These are phyloP conservation scores for Sesamia inferens DNA, from an alignment of 2,888 invertebrate species.

Conservation along the genomic window DNA sequence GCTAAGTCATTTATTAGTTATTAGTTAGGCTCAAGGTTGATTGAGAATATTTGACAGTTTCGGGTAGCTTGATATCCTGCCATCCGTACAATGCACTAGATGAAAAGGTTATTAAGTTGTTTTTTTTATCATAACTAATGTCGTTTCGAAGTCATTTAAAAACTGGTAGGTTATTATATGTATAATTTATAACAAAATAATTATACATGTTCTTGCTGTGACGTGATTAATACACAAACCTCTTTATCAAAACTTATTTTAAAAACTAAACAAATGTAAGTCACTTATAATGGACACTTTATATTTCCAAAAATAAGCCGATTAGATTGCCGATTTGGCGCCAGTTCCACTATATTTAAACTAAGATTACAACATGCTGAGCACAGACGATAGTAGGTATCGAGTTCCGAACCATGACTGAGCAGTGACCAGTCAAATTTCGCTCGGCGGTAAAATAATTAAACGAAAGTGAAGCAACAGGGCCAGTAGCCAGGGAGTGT, in stretches of 20 bases:
- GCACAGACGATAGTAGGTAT: conserved; percentile 26
- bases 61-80: no score
- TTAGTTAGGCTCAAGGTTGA: no score
- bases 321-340: neutral
- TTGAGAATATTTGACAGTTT: no score
- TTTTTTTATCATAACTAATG: neutral
- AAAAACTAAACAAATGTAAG: neutral
- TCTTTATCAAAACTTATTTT: neutral
- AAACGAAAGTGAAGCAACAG: conserved; percentile 23
- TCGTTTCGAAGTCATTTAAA: neutral
- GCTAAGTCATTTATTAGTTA: no score
- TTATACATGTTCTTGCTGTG: neutral
- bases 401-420: conserved; percentile 38
- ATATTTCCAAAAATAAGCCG: conserved; percentile 6
- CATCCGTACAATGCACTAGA: neutral
- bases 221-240: neutral
- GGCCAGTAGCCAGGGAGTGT: neutral
- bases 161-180: no score
- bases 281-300: neutral
- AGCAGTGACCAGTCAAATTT: conserved; percentile 26
- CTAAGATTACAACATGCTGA: conserved; percentile 1
- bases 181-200: neutral
- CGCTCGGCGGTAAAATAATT: conserved; percentile 11
- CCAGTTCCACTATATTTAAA: conserved; percentile 1
- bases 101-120: neutral